Base-by-base conservation (phyloP, 2,888 invertebrate genomes). In the Aricia artaxerxes region DNA sequence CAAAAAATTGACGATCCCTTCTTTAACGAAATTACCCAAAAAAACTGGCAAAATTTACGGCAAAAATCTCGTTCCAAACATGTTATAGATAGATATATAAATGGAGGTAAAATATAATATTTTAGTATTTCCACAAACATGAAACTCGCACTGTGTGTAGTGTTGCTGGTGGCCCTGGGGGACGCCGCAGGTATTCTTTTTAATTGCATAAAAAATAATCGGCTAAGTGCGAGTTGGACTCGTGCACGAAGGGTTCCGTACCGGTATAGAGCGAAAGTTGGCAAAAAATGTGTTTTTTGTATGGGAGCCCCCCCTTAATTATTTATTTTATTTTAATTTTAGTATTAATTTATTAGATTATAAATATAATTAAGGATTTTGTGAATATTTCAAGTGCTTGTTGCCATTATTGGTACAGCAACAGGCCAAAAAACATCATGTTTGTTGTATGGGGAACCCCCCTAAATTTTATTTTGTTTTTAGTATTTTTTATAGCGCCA, bases 131-230 rank as follows among this genome's bases (percentile, higher is more conserved):
- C 35, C 7, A 69, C 35, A 38, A 69, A 35, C 35, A 69, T 69
- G 69, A 69, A 69, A 69, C 69, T 69, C 16, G 69, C 35, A 13
- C 13, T 69, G 35, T 69, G 35, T 38, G 35, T 69, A 13, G 13
- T 38, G 69, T 69, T 69, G 5, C 13, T 69, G 16, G 35, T 69
- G 13, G 69, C 69, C 69, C 69, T 69, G 35, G 69, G 69, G 6
- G 69, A 69, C 35, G 69, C 69, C 35, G 69, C 69, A 69, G 69
- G 69, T 69, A 69, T 69, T 69, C 35, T 69, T 24, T 64, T 69
- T 13, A 38, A 38, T 69, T 24, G 24, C 24, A 7, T 6, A n/a
- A 24, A n/a, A 69, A 4, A 38, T 5, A 69, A 61, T 24, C 40
- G 40, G 5, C 40, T 5, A 40, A 40, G 40, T 40, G 40, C 40